Evolutionary conservation across 2,888 invertebrate species (phyloP), one percentile per base, ranked within the genome.

Genomic region (Cylloceria caligata): DNA sequence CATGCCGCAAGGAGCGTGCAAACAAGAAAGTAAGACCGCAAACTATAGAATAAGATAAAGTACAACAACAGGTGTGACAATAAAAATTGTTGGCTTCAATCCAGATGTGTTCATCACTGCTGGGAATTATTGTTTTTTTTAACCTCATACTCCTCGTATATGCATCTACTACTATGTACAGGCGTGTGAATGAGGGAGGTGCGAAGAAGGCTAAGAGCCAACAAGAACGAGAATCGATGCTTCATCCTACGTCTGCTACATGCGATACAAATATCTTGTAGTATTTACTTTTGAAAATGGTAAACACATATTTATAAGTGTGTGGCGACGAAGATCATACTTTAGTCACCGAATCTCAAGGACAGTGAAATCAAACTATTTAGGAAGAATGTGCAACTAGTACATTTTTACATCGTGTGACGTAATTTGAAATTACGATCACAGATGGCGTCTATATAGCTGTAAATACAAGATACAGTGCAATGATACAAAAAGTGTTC

Each of bases 81-180:
- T 67, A 49, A 67, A 67, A 67, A 67, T 49, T 49, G 34, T 49
- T 67, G 67, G 67, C 67, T 67, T 67, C 34, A 34, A 67, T 67
- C 67, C 67, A 67, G 34, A 67, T 67, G 49, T 34, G 34, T 67
- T 67, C n/a, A n/a, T 7, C 24, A 4, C 34, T 67, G 42, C n/a
- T 1, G 30, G n/a, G n/a, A 39, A 27, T 64, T 34, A 34, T 34
- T 45, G 27, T 24, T 65, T 27, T 47, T 65, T 27, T 3, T 47
- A 27, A 27, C 65, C 30, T 45, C 30, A 16, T 30, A 9, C 16
- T 27, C 4, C 1, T n/a, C 27, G 55, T 13, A 30, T 30, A n/a
- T 19, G 47, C 47, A 16, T n/a, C 19, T 24, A 11, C 27, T 5
- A 21, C 1, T 55, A 3, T 30, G 27, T 57, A 57, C 27, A 30